Evolutionary conservation across 2,888 invertebrate genomes (phyloP).

Genomic region (Andrena minutula): DNA sequence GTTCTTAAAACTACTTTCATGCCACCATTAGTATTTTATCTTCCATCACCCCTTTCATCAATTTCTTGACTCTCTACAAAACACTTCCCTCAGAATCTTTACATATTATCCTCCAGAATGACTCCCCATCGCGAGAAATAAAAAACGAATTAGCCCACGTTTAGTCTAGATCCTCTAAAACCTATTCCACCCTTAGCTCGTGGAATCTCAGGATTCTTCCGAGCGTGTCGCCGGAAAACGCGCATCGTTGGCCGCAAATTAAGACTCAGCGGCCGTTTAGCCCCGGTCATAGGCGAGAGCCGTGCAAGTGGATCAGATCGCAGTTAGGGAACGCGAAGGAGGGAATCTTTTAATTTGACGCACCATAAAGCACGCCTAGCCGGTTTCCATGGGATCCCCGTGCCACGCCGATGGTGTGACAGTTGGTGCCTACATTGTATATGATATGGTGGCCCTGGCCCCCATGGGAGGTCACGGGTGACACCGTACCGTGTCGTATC

Average conservation of each 20-base stretch:
- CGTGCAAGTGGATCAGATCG: slow-evolving; percentile 78
- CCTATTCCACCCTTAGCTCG: background rate
- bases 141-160: background rate
- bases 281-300: slow-evolving; percentile 22
- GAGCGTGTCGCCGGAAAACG: background rate
- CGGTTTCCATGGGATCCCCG: slow-evolving; percentile 76
- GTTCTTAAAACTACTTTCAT: no score
- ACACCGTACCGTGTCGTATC: slow-evolving; percentile 84
- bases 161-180: background rate
- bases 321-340: slow-evolving; percentile 81
- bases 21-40: no score
- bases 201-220: background rate
- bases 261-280: slow-evolving; percentile 62
- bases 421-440: slow-evolving; percentile 82
- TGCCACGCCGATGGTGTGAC: slow-evolving; percentile 75
- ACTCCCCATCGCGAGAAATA: background rate
- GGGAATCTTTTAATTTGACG: slow-evolving; percentile 85
- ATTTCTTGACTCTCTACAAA: background rate
- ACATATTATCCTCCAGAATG: background rate
- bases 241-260: slow-evolving; percentile 72
- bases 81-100: background rate
- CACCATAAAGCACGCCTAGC: slow-evolving; percentile 84
- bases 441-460: slow-evolving; percentile 78
- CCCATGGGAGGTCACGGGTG: slow-evolving; percentile 83
- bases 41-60: no score